Conservation (phyloP, 2,797 vertebrate species). For the Psittacula echo region DNA sequence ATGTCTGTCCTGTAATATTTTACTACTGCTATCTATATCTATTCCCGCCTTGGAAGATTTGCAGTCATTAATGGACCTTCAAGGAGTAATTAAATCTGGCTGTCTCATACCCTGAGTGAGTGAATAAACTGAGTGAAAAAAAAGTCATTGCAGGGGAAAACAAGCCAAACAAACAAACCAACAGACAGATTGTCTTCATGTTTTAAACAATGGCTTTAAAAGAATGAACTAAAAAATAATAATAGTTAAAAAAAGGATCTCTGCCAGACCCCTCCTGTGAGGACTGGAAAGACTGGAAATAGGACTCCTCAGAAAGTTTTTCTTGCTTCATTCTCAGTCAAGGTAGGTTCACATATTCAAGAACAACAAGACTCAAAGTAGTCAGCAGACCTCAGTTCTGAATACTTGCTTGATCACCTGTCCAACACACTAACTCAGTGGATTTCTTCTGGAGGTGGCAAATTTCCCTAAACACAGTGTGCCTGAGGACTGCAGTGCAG, state of each 20-base stretch:
- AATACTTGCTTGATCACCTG: not conserved
- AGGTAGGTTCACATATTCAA: not conserved
- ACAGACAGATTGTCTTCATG: not conserved
- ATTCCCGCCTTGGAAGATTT: not conserved
- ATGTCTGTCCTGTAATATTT: not conserved
- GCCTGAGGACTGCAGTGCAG: rapidly evolving
- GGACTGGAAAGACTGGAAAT: not conserved
- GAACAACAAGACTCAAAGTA: not conserved
- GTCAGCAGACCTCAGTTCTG: not conserved
- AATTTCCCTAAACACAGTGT: not conserved
- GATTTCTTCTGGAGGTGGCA: not conserved
- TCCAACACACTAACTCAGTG: rapidly evolving
- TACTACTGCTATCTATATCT: not conserved
- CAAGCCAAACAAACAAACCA: rapidly evolving
- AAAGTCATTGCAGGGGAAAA: not conserved
- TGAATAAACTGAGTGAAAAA: not conserved
- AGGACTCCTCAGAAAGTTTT: not conserved
- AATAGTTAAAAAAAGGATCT: not conserved
- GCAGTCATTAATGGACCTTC: not conserved
- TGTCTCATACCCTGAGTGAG: not conserved
- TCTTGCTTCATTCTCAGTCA: not conserved
- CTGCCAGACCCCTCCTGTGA: not conserved
- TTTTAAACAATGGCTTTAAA: not conserved
- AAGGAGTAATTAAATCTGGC: not conserved
- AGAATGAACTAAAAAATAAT: not conserved